Base-by-base conservation (phyloP, 2,797 vertebrate species). In the Philypnodon macrostomus region DNA sequence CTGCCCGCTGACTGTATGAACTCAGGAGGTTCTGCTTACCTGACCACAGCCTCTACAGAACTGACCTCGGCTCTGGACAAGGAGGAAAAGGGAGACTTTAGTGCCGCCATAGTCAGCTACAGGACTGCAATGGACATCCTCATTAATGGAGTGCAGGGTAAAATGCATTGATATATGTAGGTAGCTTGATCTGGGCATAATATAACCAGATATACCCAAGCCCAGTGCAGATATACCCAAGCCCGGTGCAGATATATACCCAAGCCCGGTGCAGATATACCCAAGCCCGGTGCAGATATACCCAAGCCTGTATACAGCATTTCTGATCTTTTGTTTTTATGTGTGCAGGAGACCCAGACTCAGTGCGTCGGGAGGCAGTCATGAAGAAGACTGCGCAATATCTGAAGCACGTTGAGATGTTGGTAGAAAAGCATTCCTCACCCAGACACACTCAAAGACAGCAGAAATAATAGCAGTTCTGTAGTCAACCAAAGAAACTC, bases 91-190 rank as follows among this genome's bases (percentile, higher is more conserved):
- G 89, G 88, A 0, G 87, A 92, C 30, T 90, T 91, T 11, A 65
- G 87, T 7, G 68, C 72, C 0, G 94, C 94, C 1, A 90, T 95
- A 34, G 76, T 64, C 19, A 70, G 81, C 23, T 96, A 93, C 81
- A 85, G 90, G 71, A 80, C 83, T 0, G 93, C 91, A 0, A 93
- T 95, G 30, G 92, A 93, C 15, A 72, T 92, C 44, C 80, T 96
- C 49, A 92, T 96, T 52, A 91, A 85, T 45, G 93, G 93, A 47
- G 86, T 90, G 1, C 82, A 91, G 48, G 88, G 93, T 95, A 71
- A 84, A 72, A 17, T 13, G 24, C 27, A 29, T 11, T 10, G 27
- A 2, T 29, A 23, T 23, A 3, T 23, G 21, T 23, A 23, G 21
- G 3, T 23, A 23, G 21, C 10, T 1, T 29, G 27, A 12, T 10